Base-by-base conservation (phyloP, 2,797 vertebrate species). In the Sebastes taczanowskii region DNA sequence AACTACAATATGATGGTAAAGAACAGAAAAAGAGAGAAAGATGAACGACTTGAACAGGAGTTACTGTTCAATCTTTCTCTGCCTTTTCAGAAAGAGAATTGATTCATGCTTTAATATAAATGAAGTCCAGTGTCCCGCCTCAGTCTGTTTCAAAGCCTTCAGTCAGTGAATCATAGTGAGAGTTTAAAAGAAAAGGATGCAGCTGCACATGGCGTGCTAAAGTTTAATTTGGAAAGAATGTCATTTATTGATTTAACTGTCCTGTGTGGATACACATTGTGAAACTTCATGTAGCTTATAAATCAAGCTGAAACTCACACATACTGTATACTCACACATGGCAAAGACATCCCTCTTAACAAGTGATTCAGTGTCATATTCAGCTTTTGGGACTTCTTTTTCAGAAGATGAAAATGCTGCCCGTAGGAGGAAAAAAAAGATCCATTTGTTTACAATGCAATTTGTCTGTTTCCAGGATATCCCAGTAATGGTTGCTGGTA, bases 221-320 rank as follows among this genome's bases (percentile, higher is more conserved):
- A 11, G 27, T 68, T 60, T 23, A 27, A 55, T 42, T 23, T 1
- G 2, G 2, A 72, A 56, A 61, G 7, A 61, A 22, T 30, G 14
- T 1, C 6, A 29, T 72, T 42, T 25, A 83, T 83, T 78, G 67
- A 78, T 78, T 75, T 34, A 69, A 42, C 69, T 35, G 23, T 42
- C 69, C 3, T 52, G 58, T 49, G 7, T 27, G 38, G 66, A 32
- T n/a, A 16, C 64, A 35, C 20, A 16, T 16, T 64, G 27, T 56
- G 53, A 6, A 42, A 27, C 30, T 64, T 69, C 2, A 23, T 59
- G 35, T 16, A 9, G 72, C 7, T n/a, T 35, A 18, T 20, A 32
- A 81, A 62, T 32, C 22, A 58, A 49, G 2, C 32, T 74, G 5
- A 25, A 62, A 61, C 23, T 13, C 20, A 38, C 18, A 49, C 64